Conservation (phyloP, 2,797 vertebrate species). For the Acipenser ruthenus region DNA sequence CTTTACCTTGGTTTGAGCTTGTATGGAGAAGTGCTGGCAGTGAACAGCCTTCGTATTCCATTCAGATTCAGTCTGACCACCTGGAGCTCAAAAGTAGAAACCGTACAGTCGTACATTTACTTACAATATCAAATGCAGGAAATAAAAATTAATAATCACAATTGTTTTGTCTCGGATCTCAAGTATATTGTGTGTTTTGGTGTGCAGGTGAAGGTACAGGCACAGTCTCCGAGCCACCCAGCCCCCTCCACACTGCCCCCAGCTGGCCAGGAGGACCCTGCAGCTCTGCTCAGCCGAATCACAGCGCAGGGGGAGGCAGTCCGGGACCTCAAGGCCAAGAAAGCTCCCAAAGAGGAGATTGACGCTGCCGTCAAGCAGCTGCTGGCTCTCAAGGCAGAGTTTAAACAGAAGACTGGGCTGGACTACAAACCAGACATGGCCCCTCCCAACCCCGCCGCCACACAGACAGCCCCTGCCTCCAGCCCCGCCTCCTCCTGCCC, state of each 20-base stretch:
- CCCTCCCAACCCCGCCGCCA: slow-evolving; percentile 37
- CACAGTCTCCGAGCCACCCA: slow-evolving; percentile 10
- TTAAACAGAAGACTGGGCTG: slow-evolving; percentile 64
- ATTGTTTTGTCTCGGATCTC: no score
- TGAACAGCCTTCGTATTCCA: no score
- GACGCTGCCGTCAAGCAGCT: slow-evolving; percentile 80
- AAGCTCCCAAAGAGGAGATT: slow-evolving; percentile 78
- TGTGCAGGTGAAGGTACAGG: neutral
- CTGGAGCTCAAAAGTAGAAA: no score
- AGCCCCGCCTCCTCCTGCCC: slow-evolving; percentile 28
- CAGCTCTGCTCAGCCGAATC: slow-evolving; percentile 62
- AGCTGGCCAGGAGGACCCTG: slow-evolving; percentile 27
- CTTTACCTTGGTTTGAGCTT: no score
- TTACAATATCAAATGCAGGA: no score
- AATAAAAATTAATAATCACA: no score
- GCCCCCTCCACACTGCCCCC: slow-evolving; percentile 19
- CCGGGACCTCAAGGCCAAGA: slow-evolving; percentile 76
- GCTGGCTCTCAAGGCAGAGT: slow-evolving; percentile 59
- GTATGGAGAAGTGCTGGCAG: no score
- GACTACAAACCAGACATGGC: slow-evolving; percentile 72
- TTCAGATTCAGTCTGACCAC: no score
- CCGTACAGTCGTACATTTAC: no score
- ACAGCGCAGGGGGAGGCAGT: slow-evolving; percentile 75
- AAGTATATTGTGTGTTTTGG: no score
- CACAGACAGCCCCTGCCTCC: slow-evolving; percentile 19